Evolutionary conservation across 2,797 vertebrate genomes (phyloP).

Genomic region (Ambastaia sidthimunki): DNA sequence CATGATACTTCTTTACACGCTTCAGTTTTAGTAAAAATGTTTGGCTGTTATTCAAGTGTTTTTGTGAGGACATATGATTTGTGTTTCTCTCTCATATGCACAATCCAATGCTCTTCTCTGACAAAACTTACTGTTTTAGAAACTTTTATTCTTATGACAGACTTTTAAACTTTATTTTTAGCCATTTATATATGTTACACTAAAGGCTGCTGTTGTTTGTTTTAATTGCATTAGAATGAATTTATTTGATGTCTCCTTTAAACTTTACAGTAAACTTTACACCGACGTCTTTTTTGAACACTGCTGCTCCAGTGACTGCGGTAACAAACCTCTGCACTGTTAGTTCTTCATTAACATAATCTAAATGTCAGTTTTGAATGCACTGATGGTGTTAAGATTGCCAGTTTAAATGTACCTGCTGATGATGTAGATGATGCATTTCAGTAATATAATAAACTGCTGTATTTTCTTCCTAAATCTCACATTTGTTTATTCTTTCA

Average conservation of each 20-base stretch:
- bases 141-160: conserved; percentile 64
- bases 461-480: conserved; percentile 69
- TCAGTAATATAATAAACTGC: conserved; percentile 71
- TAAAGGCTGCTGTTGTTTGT: conserved; percentile 68
- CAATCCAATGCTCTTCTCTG: background rate
- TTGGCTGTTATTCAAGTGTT: conserved; percentile 13
- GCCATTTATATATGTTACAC: conserved; percentile 69
- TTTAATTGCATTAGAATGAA: conserved; percentile 60
- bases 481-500: background rate
- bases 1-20: too few relatives aligned
- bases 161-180: conserved; percentile 35
- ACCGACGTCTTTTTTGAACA: too few relatives aligned
- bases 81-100: conserved; percentile 66
- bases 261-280: conserved; percentile 12
- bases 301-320: background rate
- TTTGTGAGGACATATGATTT: conserved; percentile 55
- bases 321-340: conserved; percentile 1
- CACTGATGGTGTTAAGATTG: conserved; percentile 59
- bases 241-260: conserved; percentile 16
- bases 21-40: background rate
- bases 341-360: conserved; percentile 20
- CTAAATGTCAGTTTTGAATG: conserved; percentile 16
- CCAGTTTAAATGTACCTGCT: conserved; percentile 56
- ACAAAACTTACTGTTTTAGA: background rate
- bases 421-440: conserved; percentile 70